Conservation (phyloP, 1,140 invertebrate species). For the Sitodiplosis mosellana region DNA sequence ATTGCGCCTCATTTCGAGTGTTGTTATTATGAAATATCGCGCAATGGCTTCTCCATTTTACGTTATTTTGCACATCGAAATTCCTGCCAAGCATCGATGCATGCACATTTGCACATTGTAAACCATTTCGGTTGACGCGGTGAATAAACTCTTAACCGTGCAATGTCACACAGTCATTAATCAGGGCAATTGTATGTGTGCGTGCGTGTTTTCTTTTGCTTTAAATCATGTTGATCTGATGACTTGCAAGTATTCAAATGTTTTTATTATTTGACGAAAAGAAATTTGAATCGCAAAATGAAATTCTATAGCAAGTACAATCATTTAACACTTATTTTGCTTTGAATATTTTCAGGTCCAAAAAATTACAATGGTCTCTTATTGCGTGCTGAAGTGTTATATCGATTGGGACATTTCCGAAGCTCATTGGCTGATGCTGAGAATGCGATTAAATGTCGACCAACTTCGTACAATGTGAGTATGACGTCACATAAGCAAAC, state of each 20-base stretch:
- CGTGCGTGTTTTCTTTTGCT: background rate
- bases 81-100: too few relatives aligned
- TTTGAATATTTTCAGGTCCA: slow-evolving; percentile 35
- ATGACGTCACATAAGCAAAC: background rate
- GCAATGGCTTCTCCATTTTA: too few relatives aligned
- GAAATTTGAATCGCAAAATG: background rate
- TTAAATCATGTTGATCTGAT: background rate
- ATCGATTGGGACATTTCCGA: slow-evolving; percentile 38
- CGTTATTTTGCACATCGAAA: too few relatives aligned
- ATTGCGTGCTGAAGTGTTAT: slow-evolving; percentile 44
- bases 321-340: background rate
- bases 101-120: too few relatives aligned
- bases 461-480: slow-evolving; percentile 53
- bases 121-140: too few relatives aligned
- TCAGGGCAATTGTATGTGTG: background rate
- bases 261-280: background rate
- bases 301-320: background rate
- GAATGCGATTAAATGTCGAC: slow-evolving; percentile 39
- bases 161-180: too few relatives aligned
- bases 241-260: background rate
- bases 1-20: too few relatives aligned
- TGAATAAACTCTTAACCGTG: too few relatives aligned
- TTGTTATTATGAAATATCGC: too few relatives aligned
- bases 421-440: slow-evolving; percentile 53
- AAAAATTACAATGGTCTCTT: slow-evolving; percentile 47